Conservation (phyloP, 2,888 invertebrate genomes). For the Hololepta plana region DNA sequence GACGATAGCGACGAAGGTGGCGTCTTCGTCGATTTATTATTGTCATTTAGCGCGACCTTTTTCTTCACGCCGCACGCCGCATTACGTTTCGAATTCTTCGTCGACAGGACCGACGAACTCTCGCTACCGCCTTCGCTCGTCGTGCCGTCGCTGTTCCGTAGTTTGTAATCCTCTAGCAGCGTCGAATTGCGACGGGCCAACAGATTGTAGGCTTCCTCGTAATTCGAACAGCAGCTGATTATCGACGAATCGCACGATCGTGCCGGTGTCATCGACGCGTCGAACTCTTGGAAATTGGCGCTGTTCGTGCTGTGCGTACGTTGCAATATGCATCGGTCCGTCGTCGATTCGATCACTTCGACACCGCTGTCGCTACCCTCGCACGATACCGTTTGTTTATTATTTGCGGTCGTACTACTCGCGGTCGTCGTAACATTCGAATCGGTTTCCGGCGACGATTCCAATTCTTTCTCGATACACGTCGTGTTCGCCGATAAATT, state of each 20-base stretch:
- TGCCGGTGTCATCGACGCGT: slow-evolving; percentile 35
- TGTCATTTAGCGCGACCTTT: slow-evolving; percentile 37
- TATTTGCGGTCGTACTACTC: too few relatives aligned
- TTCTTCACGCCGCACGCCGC: slow-evolving; percentile 30
- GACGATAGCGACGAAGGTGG: neutral
- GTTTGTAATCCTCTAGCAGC: slow-evolving; percentile 22
- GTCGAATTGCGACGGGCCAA: slow-evolving; percentile 26
- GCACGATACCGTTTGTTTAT: slow-evolving; percentile 19
- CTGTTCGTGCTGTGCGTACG: slow-evolving; percentile 32
- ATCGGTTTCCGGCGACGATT: slow-evolving; percentile 7
- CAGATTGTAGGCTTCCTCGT: slow-evolving; percentile 37
- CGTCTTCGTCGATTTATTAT: slow-evolving; percentile 20
- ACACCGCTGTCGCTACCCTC: slow-evolving; percentile 73
- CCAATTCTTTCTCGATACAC: slow-evolving; percentile 16
- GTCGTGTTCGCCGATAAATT: slow-evolving; percentile 20
- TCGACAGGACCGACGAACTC: slow-evolving; percentile 43
- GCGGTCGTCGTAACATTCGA: slow-evolving; percentile 10
- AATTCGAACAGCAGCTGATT: slow-evolving; percentile 60
- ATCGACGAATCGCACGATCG: slow-evolving; percentile 62
- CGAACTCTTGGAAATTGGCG: slow-evolving; percentile 40
- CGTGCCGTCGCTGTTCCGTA: slow-evolving; percentile 27
- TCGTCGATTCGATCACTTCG: slow-evolving; percentile 39
- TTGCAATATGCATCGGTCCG: slow-evolving; percentile 16
- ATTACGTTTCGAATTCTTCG: slow-evolving; percentile 28
- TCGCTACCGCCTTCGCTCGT: slow-evolving; percentile 60